These are phyloP conservation scores for Sebastes cheni DNA, from an alignment of 2,797 vertebrate species.

Conservation along the genomic window DNA sequence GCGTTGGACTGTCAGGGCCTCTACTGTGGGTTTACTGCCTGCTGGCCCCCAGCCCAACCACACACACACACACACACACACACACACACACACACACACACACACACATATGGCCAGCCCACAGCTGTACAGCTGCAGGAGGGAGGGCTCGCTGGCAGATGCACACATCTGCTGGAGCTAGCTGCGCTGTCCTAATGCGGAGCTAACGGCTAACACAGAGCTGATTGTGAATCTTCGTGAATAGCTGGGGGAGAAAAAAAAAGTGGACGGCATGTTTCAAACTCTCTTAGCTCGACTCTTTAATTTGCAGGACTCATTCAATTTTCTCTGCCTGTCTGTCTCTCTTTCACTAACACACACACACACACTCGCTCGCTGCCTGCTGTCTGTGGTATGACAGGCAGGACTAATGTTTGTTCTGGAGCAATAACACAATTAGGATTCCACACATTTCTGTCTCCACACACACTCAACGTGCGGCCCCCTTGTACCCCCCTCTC, in stretches of 20 bases:
- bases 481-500: background rate
- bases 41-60: constrained; percentile 70
- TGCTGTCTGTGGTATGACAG: constrained; percentile 70
- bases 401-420: constrained; percentile 79
- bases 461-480: constrained; percentile 31
- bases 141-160: constrained; percentile 67
- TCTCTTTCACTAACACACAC: background rate
- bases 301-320: constrained; percentile 57
- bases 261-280: constrained; percentile 27
- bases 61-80: constrained; percentile 45
- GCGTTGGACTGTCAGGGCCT: constrained; percentile 66
- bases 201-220: constrained; percentile 58
- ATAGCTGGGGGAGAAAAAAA: background rate
- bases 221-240: constrained; percentile 45
- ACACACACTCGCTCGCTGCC: constrained; percentile 28
- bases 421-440: constrained; percentile 81
- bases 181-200: constrained; percentile 30
- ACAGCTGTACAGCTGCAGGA: constrained; percentile 69
- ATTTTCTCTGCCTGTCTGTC: constrained; percentile 40
- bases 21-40: constrained; percentile 73
- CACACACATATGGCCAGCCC: constrained; percentile 39
- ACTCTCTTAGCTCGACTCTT: constrained; percentile 40
- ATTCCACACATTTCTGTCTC: constrained; percentile 74
- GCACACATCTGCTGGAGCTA: constrained; percentile 64
- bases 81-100: constrained; percentile 20